Percentiles rank a stretch among this genome's conserved stretches.
These are phyloP conservation scores for Collichthys lucidus DNA, from an alignment of 2,113 vertebrate species.

Conservation along the genomic window DNA sequence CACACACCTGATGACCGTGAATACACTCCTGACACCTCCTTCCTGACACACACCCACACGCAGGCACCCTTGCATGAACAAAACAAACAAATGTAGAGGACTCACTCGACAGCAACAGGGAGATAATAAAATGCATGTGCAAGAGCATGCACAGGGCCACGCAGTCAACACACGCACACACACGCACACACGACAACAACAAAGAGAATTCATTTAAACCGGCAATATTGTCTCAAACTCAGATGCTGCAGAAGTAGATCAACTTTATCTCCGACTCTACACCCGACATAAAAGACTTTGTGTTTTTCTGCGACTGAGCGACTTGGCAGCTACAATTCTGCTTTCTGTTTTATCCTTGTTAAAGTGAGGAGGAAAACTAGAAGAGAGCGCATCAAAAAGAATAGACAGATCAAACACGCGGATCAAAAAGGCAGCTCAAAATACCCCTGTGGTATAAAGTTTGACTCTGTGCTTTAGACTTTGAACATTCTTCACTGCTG, in stretches of 20 bases:
- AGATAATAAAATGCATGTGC: conserved; percentile 27
- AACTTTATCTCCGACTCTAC: conserved; percentile 54
- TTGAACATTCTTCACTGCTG: conserved; percentile 60
- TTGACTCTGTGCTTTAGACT: conserved; percentile 60
- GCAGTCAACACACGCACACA: neutral
- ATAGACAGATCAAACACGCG: conserved; percentile 75
- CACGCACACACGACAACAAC: conserved; percentile 32
- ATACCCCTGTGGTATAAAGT: conserved; percentile 58
- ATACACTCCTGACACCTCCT: conserved; percentile 43
- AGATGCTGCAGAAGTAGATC: conserved; percentile 57
- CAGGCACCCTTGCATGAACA: conserved; percentile 20
- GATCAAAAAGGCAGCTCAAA: conserved; percentile 70
- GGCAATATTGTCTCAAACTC: conserved; percentile 46
- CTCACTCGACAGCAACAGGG: neutral
- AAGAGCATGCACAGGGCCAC: neutral
- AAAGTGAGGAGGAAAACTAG: conserved; percentile 71
- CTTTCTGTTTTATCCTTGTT: conserved; percentile 79
- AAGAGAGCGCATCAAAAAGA: conserved; percentile 78
- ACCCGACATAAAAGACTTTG: conserved; percentile 64
- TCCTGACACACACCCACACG: conserved; percentile 46
- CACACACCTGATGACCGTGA: conserved; percentile 58
- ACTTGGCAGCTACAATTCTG: conserved; percentile 67
- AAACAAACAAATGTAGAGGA: conserved; percentile 35
- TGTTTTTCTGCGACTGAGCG: conserved; percentile 36
- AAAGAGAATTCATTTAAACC: conserved; percentile 71